Percentiles rank a stretch among this genome's conserved stretches.
These are phyloP conservation scores for Sarcophaga carnaria DNA, from an alignment of 2,888 invertebrate species.

Conservation along the genomic window DNA sequence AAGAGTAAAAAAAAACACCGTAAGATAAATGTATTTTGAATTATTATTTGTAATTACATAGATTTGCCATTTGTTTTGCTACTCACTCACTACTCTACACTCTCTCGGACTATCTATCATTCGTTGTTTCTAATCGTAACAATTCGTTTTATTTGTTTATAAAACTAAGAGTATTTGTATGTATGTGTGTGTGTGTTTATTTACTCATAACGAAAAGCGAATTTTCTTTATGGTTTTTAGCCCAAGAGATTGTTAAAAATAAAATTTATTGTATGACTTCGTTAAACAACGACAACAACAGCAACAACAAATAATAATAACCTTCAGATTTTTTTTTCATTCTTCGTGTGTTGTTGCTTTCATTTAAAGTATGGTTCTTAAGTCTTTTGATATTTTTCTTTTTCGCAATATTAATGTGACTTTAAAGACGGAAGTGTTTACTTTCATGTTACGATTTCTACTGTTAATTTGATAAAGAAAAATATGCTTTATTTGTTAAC, in stretches of 20 bases:
- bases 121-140: neutral
- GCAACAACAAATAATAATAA: slow-evolving; percentile 9
- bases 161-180: neutral
- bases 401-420: slow-evolving; percentile 69
- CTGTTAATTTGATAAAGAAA: slow-evolving; percentile 69
- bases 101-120: neutral
- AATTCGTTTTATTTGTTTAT: neutral
- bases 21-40: slow-evolving; percentile 80
- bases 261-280: slow-evolving; percentile 67
- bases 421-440: slow-evolving; percentile 70
- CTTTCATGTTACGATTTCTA: slow-evolving; percentile 69
- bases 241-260: slow-evolving; percentile 58
- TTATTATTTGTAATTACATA: slow-evolving; percentile 80
- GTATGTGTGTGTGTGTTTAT: neutral
- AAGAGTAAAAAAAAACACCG: neutral
- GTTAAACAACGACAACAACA: slow-evolving; percentile 52
- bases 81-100: neutral
- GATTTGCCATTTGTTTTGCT: slow-evolving; percentile 72
- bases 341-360: slow-evolving; percentile 33
- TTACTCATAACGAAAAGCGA: slow-evolving; percentile 56
- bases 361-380: slow-evolving; percentile 67
- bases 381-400: slow-evolving; percentile 55
- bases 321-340: slow-evolving; percentile 22
- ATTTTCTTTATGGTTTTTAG: slow-evolving; percentile 62
- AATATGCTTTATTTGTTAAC: slow-evolving; percentile 65